Evolutionary conservation across 2,113 vertebrate species (phyloP).

Genomic region (Ammodytes dubius): DNA sequence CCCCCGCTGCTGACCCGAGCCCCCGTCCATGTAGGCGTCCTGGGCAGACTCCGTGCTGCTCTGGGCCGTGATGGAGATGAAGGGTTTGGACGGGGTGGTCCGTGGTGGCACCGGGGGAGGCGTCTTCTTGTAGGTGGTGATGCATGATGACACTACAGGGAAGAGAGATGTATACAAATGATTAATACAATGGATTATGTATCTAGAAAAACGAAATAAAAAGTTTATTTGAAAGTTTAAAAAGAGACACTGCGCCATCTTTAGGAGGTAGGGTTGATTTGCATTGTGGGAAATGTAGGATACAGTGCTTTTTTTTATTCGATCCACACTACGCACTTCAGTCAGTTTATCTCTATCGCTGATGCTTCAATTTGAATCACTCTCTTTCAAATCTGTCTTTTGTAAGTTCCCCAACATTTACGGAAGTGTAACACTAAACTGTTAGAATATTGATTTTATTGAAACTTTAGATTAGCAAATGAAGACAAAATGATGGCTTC

Average conservation of each 20-base stretch:
- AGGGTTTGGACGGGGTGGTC: slow-evolving; percentile 95
- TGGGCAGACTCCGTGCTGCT: slow-evolving; percentile 99
- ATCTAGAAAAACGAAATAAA: no score
- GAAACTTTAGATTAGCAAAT: background rate
- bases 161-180: slow-evolving; percentile 7
- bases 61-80: slow-evolving; percentile 99
- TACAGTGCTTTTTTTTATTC: background rate
- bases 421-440: background rate
- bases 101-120: slow-evolving; percentile 97
- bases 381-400: background rate
- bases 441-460: background rate
- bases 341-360: background rate
- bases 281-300: slow-evolving; percentile 18
- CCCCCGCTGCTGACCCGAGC: slow-evolving; percentile 82
- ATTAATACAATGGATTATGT: background rate
- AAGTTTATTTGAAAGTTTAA: no score
- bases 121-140: slow-evolving; percentile 99
- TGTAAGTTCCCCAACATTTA: background rate
- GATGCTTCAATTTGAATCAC: background rate
- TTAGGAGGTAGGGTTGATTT: background rate
- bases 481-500: background rate
- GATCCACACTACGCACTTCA: background rate
- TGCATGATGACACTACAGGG: slow-evolving; percentile 95
- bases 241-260: background rate
- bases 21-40: slow-evolving; percentile 98